These are phyloP conservation scores for Nasua narica DNA, from an alignment of 2,797 vertebrate genomes.

Conservation along the genomic window DNA sequence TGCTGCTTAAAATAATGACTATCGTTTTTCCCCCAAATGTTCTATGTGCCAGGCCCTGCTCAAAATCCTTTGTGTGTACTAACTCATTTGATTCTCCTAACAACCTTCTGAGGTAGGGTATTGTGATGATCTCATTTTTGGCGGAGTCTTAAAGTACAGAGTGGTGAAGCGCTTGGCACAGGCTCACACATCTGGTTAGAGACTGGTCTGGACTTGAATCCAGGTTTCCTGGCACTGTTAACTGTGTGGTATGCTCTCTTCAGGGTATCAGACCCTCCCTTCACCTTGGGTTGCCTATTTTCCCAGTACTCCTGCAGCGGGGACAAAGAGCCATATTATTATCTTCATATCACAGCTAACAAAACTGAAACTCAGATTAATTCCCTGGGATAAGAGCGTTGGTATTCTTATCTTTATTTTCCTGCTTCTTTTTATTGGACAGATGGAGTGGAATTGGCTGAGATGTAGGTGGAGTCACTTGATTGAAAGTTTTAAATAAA, in stretches of 20 bases:
- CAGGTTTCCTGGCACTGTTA: background rate
- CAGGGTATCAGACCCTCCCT: background rate
- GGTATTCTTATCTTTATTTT: background rate
- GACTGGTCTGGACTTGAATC: background rate
- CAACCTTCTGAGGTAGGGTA: background rate
- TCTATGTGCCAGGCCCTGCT: background rate
- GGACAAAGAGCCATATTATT: background rate
- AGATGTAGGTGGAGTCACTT: background rate
- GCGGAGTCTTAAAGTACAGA: background rate
- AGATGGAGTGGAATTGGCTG: background rate
- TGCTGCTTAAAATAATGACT: constrained; percentile 45
- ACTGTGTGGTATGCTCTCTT: background rate
- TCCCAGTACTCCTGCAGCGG: background rate
- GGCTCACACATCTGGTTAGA: background rate
- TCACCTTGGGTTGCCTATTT: background rate
- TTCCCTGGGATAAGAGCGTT: background rate
- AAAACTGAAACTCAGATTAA: background rate
- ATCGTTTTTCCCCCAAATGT: background rate
- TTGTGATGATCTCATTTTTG: background rate
- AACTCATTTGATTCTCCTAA: background rate
- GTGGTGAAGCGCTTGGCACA: background rate
- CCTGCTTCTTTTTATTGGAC: background rate
- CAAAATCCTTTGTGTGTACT: background rate
- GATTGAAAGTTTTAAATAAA: background rate
- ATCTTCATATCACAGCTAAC: background rate